Percentiles rank a stretch among this genome's conserved stretches.
Evolutionary conservation across 2,113 vertebrate genomes (phyloP).

Genomic region (Puffinus mauretanicus): DNA sequence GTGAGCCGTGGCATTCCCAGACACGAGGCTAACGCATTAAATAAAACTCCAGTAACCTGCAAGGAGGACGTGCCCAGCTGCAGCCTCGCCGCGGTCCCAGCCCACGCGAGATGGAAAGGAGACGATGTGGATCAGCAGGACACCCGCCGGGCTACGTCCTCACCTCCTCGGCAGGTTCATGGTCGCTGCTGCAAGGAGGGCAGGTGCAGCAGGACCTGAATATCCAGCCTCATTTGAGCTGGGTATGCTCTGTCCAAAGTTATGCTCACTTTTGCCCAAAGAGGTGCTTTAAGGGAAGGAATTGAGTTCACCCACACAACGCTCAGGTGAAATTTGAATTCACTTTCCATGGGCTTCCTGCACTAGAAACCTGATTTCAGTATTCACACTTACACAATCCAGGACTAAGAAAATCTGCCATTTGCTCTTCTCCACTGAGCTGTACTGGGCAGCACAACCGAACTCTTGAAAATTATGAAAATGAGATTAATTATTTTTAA

Average conservation of each 20-base stretch:
- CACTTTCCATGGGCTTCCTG: not conserved
- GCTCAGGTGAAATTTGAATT: not conserved
- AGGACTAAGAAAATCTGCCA: not conserved
- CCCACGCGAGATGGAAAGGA: fast-evolving
- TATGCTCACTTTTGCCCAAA: not conserved
- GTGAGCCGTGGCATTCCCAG: not conserved
- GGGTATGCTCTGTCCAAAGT: not conserved
- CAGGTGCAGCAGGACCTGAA: not conserved
- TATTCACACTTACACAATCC: not conserved
- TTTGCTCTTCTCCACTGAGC: not conserved
- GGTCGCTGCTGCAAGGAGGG: not conserved
- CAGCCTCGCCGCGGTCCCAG: fast-evolving
- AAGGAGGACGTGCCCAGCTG: not conserved
- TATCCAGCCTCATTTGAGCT: not conserved
- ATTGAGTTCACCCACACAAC: not conserved
- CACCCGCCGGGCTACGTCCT: not conserved
- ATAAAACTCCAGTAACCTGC: not conserved
- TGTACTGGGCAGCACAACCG: not conserved
- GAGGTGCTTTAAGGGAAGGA: not conserved
- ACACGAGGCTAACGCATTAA: not conserved
- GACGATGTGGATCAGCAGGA: fast-evolving
- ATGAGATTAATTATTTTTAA: not conserved
- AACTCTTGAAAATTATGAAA: not conserved
- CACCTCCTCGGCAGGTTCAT: not conserved
- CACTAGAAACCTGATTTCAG: not conserved